These are phyloP conservation scores for Oreocharis arfaki DNA, from an alignment of 2,113 vertebrate species.

Conservation along the genomic window DNA sequence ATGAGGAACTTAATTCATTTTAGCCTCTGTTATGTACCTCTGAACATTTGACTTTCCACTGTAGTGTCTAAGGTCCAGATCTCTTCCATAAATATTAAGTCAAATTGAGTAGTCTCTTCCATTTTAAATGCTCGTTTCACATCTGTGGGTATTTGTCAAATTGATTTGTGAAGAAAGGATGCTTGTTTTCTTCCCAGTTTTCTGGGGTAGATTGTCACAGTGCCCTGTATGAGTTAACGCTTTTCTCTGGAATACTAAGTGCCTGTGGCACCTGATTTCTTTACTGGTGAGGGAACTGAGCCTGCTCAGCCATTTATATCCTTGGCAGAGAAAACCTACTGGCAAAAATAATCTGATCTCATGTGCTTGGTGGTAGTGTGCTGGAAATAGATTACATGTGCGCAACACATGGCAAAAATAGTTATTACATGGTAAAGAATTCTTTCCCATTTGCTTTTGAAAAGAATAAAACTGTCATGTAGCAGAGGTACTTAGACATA, in stretches of 20 bases:
- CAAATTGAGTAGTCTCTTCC: not conserved
- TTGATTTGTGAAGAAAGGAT: not conserved
- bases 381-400: conserved; percentile 38
- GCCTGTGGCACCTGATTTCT: not conserved
- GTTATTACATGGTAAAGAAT: conserved; percentile 6
- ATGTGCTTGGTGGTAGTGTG: not conserved
- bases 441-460: not conserved
- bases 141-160: not conserved
- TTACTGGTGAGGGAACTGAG: not conserved
- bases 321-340: conserved; percentile 10
- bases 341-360: conserved; percentile 23
- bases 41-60: not conserved
- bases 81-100: not conserved
- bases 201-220: not conserved
- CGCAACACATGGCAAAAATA: conserved; percentile 16
- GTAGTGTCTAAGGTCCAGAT: not conserved
- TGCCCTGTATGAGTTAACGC: not conserved
- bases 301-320: conserved; percentile 14
- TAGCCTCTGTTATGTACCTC: not conserved
- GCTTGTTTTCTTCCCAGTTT: not conserved
- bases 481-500: not conserved
- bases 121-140: not conserved
- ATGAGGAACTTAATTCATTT: not conserved
- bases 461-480: not conserved
- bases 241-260: not conserved